A percentile compares a stretch with the other conserved stretches of the same genome.
Evolutionary conservation across 2,113 vertebrate genomes (phyloP).

Genomic region (Elaphurus davidianus): DNA sequence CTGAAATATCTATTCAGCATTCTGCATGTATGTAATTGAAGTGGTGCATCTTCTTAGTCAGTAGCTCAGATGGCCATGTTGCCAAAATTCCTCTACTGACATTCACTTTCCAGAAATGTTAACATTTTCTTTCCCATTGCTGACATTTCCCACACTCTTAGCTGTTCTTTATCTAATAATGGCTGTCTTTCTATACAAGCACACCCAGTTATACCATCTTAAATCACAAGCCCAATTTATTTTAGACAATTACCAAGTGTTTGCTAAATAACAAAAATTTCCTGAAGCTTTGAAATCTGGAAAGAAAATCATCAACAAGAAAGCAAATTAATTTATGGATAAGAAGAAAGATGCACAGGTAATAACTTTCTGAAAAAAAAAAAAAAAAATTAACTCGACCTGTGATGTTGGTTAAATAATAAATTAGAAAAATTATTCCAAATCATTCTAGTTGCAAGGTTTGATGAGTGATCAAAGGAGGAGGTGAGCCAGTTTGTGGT

Average conservation of each 20-base stretch:
- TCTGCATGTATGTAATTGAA: neutral
- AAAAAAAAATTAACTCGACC: neutral
- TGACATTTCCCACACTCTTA: neutral
- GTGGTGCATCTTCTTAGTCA: neutral
- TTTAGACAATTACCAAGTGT: neutral
- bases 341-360: neutral
- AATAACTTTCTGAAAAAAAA: neutral
- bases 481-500: neutral
- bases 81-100: neutral
- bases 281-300: neutral
- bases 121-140: neutral
- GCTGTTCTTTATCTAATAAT: neutral
- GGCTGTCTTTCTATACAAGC: neutral
- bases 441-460: neutral
- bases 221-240: neutral
- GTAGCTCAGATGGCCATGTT: neutral
- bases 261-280: neutral
- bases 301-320: neutral
- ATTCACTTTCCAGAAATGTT: neutral
- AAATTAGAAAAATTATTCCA: neutral
- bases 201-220: neutral
- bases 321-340: neutral
- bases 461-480: neutral
- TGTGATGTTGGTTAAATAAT: neutral
- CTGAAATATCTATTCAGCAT: neutral